Conservation (phyloP, 2,888 invertebrate genomes). For the Mythimna impura region DNA sequence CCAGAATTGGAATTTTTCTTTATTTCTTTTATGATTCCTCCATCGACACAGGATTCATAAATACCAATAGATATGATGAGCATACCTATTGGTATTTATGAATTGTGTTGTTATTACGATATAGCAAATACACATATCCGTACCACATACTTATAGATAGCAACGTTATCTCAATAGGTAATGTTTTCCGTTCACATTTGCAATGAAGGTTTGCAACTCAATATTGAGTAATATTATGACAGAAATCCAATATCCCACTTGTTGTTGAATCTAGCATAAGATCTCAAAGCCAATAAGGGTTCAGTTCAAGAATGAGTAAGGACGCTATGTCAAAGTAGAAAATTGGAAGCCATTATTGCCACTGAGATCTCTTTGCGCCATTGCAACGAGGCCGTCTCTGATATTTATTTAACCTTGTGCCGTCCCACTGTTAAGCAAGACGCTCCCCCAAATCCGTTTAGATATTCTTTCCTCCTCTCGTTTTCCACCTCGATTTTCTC, state of each 20-base stretch:
- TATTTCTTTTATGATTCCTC: not conserved
- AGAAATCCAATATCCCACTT: not conserved
- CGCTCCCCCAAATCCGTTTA: not conserved
- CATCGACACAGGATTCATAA: too few species aligned
- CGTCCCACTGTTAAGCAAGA: not conserved
- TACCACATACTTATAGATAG: conserved; percentile 8
- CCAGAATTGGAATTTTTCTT: not conserved
- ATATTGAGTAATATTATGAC: conserved; percentile 4
- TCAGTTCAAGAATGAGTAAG: not conserved
- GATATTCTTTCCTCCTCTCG: too few species aligned
- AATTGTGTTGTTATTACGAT: conserved; percentile 18
- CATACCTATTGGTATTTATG: conserved; percentile 1
- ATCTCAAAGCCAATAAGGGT: not conserved
- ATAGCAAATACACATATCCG: not conserved
- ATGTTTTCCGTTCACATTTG: conserved; percentile 26
- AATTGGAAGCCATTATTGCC: not conserved
- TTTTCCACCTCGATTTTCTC: not conserved
- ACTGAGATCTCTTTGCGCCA: not conserved
- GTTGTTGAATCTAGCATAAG: not conserved
- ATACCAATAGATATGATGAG: too few species aligned
- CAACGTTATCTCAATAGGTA: conserved; percentile 25
- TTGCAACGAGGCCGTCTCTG: not conserved
- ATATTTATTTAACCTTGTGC: not conserved
- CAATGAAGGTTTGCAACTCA: conserved; percentile 12
- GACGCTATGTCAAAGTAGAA: not conserved